Conservation (phyloP, 2,888 invertebrate species). For the Uloborus plumipes region DNA sequence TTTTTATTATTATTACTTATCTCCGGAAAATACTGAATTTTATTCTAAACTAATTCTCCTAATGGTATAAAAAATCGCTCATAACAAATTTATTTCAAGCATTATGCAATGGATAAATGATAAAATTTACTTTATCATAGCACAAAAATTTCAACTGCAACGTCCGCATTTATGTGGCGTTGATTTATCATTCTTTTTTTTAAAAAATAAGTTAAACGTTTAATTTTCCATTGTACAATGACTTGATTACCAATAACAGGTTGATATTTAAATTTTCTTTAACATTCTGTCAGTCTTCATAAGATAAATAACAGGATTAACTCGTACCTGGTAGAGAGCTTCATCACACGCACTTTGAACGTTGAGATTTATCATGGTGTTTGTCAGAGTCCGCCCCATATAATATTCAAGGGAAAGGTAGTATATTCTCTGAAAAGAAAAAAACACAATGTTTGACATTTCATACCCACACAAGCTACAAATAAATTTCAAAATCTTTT, state of each 20-base stretch:
- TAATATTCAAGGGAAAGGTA: conserved; percentile 99
- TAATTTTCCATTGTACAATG: no score
- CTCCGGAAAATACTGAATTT: no score
- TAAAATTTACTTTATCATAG: background rate
- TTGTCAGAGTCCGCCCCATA: conserved; percentile 97
- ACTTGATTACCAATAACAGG: no score
- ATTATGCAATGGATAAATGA: background rate
- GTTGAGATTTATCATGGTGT: conserved; percentile 99
- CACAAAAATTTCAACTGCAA: background rate
- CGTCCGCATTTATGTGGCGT: background rate
- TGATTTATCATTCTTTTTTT: no score
- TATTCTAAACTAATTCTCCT: no score
- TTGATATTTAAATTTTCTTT: no score
- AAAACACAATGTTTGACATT: background rate
- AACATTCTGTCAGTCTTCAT: background rate
- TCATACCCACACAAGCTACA: no score
- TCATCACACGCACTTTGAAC: conserved; percentile 98
- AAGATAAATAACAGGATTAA: background rate
- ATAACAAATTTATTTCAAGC: no score
- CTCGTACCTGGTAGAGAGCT: conserved; percentile 86
- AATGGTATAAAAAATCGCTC: no score
- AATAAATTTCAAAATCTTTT: no score
- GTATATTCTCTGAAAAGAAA: conserved; percentile 83
- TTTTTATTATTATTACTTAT: no score
- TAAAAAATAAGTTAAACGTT: no score